These are phyloP conservation scores for Riptortus pedestris DNA, from an alignment of 1,140 invertebrate genomes.

Conservation along the genomic window DNA sequence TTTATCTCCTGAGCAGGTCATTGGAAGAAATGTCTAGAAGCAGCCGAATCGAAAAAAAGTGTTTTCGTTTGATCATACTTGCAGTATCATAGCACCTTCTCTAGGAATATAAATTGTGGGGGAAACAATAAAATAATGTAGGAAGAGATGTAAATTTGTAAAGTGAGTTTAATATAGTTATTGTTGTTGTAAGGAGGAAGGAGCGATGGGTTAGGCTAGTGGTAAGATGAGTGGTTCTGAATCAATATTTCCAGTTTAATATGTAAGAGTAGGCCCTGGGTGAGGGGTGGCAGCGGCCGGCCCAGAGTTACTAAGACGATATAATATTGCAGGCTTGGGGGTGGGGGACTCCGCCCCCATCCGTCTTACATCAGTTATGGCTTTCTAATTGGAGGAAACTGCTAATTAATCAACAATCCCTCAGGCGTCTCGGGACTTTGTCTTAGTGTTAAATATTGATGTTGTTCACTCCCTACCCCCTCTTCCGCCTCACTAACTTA, in stretches of 20 bases:
- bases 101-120: too few relatives aligned
- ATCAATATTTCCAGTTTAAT: slow-evolving; percentile 12
- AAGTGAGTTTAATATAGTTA: too few relatives aligned
- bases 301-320: not conserved
- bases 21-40: too few relatives aligned
- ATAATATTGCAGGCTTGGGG: slow-evolving; percentile 8
- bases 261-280: slow-evolving; percentile 7
- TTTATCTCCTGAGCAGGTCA: too few relatives aligned
- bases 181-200: not conserved
- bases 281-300: not conserved
- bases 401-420: slow-evolving; percentile 29
- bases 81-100: too few relatives aligned
- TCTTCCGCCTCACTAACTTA: not conserved
- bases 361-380: slow-evolving; percentile 30
- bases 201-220: too few relatives aligned
- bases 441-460: slow-evolving; percentile 29
- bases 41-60: too few relatives aligned
- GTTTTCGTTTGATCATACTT: too few relatives aligned
- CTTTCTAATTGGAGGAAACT: slow-evolving; percentile 26
- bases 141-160: too few relatives aligned
- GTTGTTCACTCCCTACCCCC: not conserved
- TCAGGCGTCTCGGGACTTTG: slow-evolving; percentile 13
- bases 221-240: not conserved
- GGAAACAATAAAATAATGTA: too few relatives aligned
- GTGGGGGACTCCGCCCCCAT: slow-evolving; percentile 23